phyloP scores from a whole-genome alignment of 2,888 invertebrate genomes.

The Apamea anceps region DNA sequence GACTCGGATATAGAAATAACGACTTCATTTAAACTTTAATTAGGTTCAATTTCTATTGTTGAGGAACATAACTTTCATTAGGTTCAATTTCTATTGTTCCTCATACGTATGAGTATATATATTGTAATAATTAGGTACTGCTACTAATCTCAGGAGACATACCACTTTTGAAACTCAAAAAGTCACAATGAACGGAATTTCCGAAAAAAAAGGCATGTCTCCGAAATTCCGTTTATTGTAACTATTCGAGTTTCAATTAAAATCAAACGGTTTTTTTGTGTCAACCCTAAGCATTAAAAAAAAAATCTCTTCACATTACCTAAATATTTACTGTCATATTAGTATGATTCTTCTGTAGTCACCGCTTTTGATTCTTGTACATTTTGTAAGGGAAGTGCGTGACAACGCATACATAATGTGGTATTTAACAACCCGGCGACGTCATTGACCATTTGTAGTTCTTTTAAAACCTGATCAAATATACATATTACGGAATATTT shows the following conservation, averaged over 20 bases:
- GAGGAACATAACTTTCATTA: too few species aligned
- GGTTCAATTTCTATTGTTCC: neutral
- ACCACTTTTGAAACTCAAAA: neutral
- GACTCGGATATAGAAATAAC: constrained; percentile 1
- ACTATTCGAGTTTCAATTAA: neutral
- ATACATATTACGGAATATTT: constrained; percentile 3
- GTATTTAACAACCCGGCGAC: constrained; percentile 20
- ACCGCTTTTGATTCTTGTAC: constrained; percentile 55
- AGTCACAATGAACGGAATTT: neutral
- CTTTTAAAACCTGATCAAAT: constrained; percentile 34
- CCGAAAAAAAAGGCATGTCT: neutral
- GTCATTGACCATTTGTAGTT: constrained; percentile 30
- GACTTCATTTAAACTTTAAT: neutral
- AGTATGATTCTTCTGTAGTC: constrained; percentile 37
- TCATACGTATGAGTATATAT: too few species aligned
- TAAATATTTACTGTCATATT: constrained; percentile 14
- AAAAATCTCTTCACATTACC: neutral
- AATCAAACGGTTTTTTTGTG: neutral
- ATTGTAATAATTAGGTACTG: neutral
- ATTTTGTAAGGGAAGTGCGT: constrained; percentile 60
- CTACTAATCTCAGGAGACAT: too few species aligned
- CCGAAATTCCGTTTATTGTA: too few species aligned
- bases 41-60: constrained; percentile 6
- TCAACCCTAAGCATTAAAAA: neutral
- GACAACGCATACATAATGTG: constrained; percentile 49